Conservation (phyloP, 2,797 vertebrate species). For the Gymnocypris eckloni region DNA sequence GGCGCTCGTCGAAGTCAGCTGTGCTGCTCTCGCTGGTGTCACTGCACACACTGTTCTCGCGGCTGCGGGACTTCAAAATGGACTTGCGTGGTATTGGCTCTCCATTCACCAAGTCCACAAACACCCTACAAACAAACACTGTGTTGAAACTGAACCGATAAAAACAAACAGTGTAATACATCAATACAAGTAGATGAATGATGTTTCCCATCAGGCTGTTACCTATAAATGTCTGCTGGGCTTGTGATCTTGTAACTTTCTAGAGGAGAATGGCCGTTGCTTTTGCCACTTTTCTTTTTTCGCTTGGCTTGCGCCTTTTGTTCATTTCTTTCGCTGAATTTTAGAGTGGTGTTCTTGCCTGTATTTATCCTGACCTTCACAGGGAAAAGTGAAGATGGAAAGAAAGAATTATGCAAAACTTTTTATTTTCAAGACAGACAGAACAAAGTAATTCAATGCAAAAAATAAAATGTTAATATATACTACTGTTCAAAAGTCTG, state of each 20-base stretch:
- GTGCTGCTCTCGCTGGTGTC: constrained; percentile 95
- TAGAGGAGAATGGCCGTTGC: constrained; percentile 81
- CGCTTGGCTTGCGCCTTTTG: constrained; percentile 94
- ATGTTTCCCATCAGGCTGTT: constrained; percentile 8
- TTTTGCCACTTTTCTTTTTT: constrained; percentile 88
- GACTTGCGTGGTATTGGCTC: constrained; percentile 94
- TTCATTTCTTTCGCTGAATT: constrained; percentile 97
- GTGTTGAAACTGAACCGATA: background rate
- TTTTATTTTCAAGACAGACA: background rate
- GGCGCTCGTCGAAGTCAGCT: constrained; percentile 88
- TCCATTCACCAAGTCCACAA: constrained; percentile 94
- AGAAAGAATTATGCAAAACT: background rate
- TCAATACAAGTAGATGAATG: background rate
- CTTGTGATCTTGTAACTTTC: constrained; percentile 88
- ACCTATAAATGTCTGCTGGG: constrained; percentile 94
- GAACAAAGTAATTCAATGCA: background rate
- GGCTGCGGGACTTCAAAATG: constrained; percentile 95
- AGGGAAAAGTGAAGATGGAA: background rate
- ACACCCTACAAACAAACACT: constrained; percentile 77
- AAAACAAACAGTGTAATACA: background rate
- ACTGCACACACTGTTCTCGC: constrained; percentile 96
- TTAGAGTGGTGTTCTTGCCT: constrained; percentile 95
- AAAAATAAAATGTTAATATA: background rate
- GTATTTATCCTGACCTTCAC: constrained; percentile 97
- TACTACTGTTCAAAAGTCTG: background rate